A percentile compares a stretch with the other conserved stretches of the same genome.
Conservation (phyloP, 2,888 invertebrate genomes). For the Cephonodes hylas region DNA sequence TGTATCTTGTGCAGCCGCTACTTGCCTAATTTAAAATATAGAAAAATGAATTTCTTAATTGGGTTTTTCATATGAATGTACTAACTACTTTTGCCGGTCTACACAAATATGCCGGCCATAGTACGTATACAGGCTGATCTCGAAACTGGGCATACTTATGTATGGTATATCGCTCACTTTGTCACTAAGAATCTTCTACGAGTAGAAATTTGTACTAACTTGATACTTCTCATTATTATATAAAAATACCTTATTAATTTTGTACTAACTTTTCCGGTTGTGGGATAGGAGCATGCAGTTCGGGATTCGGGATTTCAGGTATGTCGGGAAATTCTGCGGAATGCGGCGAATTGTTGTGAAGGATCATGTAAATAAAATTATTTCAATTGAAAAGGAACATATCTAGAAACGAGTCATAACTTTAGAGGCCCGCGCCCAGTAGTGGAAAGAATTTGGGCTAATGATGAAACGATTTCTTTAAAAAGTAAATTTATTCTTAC, state of each 20-base stretch:
- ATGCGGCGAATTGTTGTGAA: slow-evolving; percentile 21
- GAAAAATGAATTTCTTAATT: not conserved
- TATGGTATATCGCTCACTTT: too few relatives aligned
- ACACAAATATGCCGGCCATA: too few relatives aligned
- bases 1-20: not conserved
- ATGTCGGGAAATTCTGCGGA: slow-evolving; percentile 66
- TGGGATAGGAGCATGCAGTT: slow-evolving; percentile 43
- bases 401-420: too few relatives aligned
- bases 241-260: not conserved
- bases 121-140: too few relatives aligned
- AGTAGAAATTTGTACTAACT: too few relatives aligned
- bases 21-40: not conserved
- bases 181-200: too few relatives aligned
- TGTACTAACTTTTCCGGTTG: slow-evolving; percentile 56
- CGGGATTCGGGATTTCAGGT: slow-evolving; percentile 62
- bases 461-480: not conserved
- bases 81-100: too few relatives aligned
- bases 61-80: not conserved
- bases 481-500: not conserved
- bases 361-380: slow-evolving; percentile 8
- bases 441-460: not conserved
- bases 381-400: not conserved
- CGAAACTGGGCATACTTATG: too few relatives aligned
- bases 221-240: too few relatives aligned
- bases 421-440: not conserved